These are phyloP conservation scores for Sus scrofa DNA, from an alignment of 2,113 vertebrate genomes.

Conservation along the genomic window T2T-Sscrofa CM000829.6:68588501-68589000, in stretches of 20 bases:
- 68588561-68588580: background rate
- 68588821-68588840: constrained; percentile 76
- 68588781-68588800: constrained; percentile 76
- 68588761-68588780: constrained; percentile 52
- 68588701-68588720: constrained; percentile 47
- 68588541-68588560: background rate
- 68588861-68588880: constrained; percentile 77
- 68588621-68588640: background rate
- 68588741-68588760: constrained; percentile 7
- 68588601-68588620: background rate
- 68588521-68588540: background rate
- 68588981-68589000: constrained; percentile 95
- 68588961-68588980: constrained; percentile 95
- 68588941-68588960: constrained; percentile 87
- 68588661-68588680: background rate
- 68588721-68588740: constrained; percentile 23
- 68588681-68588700: background rate
- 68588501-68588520: background rate
- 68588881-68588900: constrained; percentile 86
- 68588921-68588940: constrained; percentile 88
- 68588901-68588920: constrained; percentile 88
- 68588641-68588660: fast-evolving
- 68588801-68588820: constrained; percentile 66
- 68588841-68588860: constrained; percentile 79
- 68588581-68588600: constrained; percentile 2